Base-by-base conservation (phyloP, 1,140 invertebrate species). In the Oryzaephilus surinamensis region DNA sequence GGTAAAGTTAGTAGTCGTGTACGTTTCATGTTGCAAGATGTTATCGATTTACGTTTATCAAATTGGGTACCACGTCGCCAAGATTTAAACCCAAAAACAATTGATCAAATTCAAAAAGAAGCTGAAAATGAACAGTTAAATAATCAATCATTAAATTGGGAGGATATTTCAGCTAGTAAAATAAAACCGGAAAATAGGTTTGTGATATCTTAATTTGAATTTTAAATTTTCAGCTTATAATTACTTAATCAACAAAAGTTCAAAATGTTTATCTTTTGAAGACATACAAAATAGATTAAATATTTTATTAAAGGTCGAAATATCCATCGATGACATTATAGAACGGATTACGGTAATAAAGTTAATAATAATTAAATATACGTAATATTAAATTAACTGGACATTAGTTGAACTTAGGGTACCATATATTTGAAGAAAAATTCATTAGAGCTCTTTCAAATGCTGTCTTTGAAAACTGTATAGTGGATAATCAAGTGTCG, bases 1-100 rank as follows among this genome's bases (percentile, higher is more conserved):
- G 56, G 13, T 49, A 57, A 50, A 54, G 48, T 57, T 24, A 52
- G 42, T 31, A 52, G 52, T 38, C 41, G 46, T 19, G 45, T 53
- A 11, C 69, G 86, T n/a, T 96, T 96, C 60, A 93, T 94, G 86
- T 65, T 97, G 12, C 84, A 93, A 72, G 93, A 97, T 69, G 84
- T 95, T 0, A 84, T 95, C 39, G 92, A 97, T 56, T 67, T 97
- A 37, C 73, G 85, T 29, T 67, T 73, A 50, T 79, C 77, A 52
- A 80, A 79, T 41, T 97, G 93, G 93, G 72, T 91, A 17, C 82
- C 86, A 2, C 72, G 91, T 29, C 73, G 88, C 46, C 81, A 84
- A 21, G 87, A 92, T 41, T 79, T 76, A 16, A 86, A 84, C 52
- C 92, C 93, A 1, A 95, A 95, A 60, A 95, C 86, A 15, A 93